Percentiles rank a stretch among this genome's conserved stretches.
These are phyloP conservation scores for Camponotus floridanus DNA, from an alignment of 1,140 invertebrate species.

Conservation along the genomic window DNA sequence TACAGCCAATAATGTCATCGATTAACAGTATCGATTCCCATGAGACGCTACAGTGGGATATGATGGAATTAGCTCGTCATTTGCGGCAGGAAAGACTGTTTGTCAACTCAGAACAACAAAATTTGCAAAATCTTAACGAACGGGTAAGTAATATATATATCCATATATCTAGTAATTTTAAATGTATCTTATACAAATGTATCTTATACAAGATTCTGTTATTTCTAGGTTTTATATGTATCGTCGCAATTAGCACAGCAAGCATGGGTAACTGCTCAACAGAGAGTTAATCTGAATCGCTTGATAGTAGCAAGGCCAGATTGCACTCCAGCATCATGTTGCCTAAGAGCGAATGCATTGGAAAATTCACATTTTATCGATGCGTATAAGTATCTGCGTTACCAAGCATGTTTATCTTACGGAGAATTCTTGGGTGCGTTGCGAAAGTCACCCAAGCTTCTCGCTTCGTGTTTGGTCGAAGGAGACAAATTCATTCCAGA, in stretches of 20 bases:
- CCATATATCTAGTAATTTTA: not conserved
- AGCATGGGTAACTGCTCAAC: slow-evolving; percentile 96
- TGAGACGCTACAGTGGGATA: slow-evolving; percentile 86
- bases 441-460: slow-evolving; percentile 92
- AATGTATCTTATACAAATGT: too few species aligned
- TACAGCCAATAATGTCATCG: slow-evolving; percentile 82
- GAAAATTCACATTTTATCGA: slow-evolving; percentile 95
- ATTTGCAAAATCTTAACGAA: slow-evolving; percentile 91
- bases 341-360: slow-evolving; percentile 91
- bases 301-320: slow-evolving; percentile 92
- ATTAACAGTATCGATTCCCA: slow-evolving; percentile 83
- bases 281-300: slow-evolving; percentile 93
- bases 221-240: slow-evolving; percentile 87
- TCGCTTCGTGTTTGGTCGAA: slow-evolving; percentile 93
- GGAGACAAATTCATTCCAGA: slow-evolving; percentile 90
- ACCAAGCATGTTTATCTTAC: slow-evolving; percentile 92
- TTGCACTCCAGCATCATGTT: slow-evolving; percentile 91
- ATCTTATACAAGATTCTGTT: slow-evolving; percentile 5
- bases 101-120: slow-evolving; percentile 90
- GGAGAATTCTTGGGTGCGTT: slow-evolving; percentile 93
- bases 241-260: slow-evolving; percentile 91
- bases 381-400: slow-evolving; percentile 94
- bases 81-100: slow-evolving; percentile 92
- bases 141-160: slow-evolving; percentile 85
- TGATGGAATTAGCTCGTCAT: slow-evolving; percentile 90